Evolutionary conservation across 2,888 invertebrate genomes (phyloP).

Genomic region (Liodrosophila aerea): DNA sequence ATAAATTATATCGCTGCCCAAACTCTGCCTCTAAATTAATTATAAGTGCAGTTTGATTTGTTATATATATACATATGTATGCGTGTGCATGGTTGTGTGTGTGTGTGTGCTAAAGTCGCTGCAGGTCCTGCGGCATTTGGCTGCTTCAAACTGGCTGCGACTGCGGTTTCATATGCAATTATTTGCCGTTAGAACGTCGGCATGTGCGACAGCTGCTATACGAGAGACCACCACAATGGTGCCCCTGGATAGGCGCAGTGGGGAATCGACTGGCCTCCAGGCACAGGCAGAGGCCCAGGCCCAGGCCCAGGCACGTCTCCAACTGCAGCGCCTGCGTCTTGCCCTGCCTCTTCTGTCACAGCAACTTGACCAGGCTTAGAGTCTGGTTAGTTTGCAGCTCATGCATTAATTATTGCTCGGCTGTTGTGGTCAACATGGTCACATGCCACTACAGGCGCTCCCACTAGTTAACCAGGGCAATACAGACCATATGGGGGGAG

Average conservation of each 20-base stretch:
- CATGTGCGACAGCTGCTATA: constrained; percentile 12
- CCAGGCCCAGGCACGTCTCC: constrained; percentile 15
- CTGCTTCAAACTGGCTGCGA: constrained; percentile 60
- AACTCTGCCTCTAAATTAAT: constrained; percentile 50
- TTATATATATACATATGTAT: constrained; percentile 11
- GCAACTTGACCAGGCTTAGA: constrained; percentile 30
- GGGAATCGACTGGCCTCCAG: no score
- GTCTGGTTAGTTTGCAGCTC: constrained; percentile 73
- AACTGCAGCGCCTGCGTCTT: constrained; percentile 15
- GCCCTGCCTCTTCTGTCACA: constrained; percentile 1
- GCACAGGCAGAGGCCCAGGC: no score
- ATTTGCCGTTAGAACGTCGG: constrained; percentile 51
- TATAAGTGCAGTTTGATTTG: constrained; percentile 57
- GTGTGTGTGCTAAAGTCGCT: neutral
- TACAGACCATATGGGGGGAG: constrained; percentile 2
- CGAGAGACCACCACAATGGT: constrained; percentile 11
- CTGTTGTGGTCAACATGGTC: constrained; percentile 65
- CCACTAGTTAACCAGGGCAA: constrained; percentile 15
- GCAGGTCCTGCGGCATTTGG: constrained; percentile 32
- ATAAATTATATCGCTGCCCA: neutral
- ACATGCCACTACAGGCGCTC: constrained; percentile 31
- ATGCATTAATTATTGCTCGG: constrained; percentile 75
- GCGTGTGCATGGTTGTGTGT: constrained; percentile 1
- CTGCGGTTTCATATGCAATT: constrained; percentile 76
- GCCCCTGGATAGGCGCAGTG: constrained; percentile 15